phyloP scores from a whole-genome alignment of 2,888 invertebrate species.

The Invenusta paracnida region DNA sequence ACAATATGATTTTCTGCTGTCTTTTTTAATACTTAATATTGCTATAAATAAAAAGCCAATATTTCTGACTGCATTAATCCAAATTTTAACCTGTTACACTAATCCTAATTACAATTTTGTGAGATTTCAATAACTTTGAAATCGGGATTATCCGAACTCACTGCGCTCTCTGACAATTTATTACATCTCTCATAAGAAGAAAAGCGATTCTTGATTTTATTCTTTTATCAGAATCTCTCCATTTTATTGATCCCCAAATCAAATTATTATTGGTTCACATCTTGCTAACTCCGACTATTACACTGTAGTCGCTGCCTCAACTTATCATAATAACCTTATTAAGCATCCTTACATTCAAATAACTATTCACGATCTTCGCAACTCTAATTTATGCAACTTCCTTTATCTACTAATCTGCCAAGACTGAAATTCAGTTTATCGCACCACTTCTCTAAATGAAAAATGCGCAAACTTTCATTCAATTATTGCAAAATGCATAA shows the following conservation, averaged over 20 bases:
- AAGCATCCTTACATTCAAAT: neutral
- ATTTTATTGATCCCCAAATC: neutral
- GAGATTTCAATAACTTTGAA: neutral
- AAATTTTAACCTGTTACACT: neutral
- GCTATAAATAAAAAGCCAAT: neutral
- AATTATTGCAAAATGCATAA: neutral
- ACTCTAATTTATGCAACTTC: neutral
- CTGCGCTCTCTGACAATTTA: neutral
- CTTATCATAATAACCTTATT: neutral
- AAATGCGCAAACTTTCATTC: neutral
- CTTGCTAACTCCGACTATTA: neutral
- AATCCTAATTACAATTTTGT: neutral
- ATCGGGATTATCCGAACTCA: neutral
- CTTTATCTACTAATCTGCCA: neutral
- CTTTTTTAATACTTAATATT: neutral
- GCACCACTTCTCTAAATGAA: neutral
- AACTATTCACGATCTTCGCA: neutral
- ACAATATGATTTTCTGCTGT: too few species aligned
- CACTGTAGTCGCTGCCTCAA: too few species aligned
- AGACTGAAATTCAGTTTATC: neutral
- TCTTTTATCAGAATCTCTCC: neutral
- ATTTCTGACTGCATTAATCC: neutral
- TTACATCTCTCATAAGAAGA: neutral
- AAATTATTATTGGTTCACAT: neutral
- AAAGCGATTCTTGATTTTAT: neutral